Evolutionary conservation across 1,140 invertebrate genomes (phyloP).

Genomic region (Spodoptera frugiperda): DNA sequence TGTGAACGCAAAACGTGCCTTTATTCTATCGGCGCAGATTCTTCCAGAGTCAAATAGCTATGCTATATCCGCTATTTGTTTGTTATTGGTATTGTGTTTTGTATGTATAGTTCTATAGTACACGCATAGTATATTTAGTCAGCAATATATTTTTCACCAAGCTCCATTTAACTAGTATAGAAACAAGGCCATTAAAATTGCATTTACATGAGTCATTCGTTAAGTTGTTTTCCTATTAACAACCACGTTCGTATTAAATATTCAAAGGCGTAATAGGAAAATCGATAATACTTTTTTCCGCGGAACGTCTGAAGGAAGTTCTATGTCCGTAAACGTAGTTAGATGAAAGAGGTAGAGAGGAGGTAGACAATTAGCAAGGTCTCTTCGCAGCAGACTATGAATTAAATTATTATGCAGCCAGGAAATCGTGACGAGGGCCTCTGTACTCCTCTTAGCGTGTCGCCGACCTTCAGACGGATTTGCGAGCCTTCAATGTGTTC

Average conservation of each 20-base stretch:
- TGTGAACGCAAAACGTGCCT: background rate
- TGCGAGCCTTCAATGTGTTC: slow-evolving; percentile 35
- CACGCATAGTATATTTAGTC: background rate
- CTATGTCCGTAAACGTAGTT: background rate
- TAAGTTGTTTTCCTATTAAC: background rate
- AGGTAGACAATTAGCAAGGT: slow-evolving; percentile 42
- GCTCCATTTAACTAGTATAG: background rate
- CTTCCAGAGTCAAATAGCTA: background rate
- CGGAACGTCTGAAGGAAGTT: background rate
- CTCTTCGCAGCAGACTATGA: slow-evolving; percentile 63
- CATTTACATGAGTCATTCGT: slow-evolving; percentile 14
- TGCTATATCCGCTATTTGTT: background rate
- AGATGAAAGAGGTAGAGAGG: background rate
- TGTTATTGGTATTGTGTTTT: background rate
- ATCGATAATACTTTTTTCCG: slow-evolving; percentile 9
- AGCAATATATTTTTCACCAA: too few relatives aligned
- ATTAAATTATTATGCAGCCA: slow-evolving; percentile 65
- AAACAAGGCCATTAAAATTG: slow-evolving; percentile 1
- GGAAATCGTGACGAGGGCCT: slow-evolving; percentile 65
- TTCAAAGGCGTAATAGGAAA: slow-evolving; percentile 10
- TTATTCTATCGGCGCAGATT: background rate
- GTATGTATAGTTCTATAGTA: background rate
- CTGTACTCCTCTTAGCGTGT: slow-evolving; percentile 53
- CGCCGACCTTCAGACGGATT: slow-evolving; percentile 48
- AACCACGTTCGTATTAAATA: slow-evolving; percentile 23